Percentiles rank a stretch among this genome's conserved stretches.
Conservation (phyloP, 2,113 vertebrate genomes). For the Callipepla squamata region DNA sequence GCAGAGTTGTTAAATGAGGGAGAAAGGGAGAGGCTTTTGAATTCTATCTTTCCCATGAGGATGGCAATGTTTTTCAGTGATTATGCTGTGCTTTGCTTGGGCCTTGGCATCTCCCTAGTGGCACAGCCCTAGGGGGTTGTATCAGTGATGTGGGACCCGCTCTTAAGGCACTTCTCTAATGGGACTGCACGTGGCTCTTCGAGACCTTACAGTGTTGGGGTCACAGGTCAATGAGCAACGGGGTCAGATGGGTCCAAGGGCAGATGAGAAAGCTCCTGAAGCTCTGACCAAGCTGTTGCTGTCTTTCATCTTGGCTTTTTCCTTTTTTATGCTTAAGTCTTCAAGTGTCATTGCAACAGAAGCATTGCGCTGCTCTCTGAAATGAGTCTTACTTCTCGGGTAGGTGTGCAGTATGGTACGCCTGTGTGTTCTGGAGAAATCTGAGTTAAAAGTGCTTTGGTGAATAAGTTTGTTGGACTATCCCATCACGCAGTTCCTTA, state of each 20-base stretch:
- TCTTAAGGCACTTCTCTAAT: neutral
- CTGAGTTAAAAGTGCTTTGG: neutral
- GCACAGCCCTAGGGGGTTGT: neutral
- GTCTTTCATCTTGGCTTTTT: neutral
- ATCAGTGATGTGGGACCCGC: neutral
- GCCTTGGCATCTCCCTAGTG: neutral
- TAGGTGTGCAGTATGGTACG: neutral
- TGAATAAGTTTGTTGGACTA: neutral
- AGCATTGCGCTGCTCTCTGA: fast-evolving
- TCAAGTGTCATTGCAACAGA: neutral
- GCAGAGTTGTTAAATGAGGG: neutral
- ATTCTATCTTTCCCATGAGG: neutral
- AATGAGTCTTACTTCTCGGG: neutral
- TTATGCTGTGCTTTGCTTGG: neutral
- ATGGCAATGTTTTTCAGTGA: neutral
- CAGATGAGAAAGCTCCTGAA: neutral
- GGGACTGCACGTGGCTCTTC: neutral
- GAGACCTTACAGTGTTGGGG: neutral
- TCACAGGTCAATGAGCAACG: neutral
- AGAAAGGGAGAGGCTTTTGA: neutral
- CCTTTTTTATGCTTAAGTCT: neutral
- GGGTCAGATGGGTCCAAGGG: conserved; percentile 14
- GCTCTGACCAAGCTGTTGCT: neutral
- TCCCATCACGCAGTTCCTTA: neutral
- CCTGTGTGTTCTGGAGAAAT: neutral